A percentile compares a stretch with the other conserved stretches of the same genome.
Conservation (phyloP, 2,888 invertebrate genomes). For the Orgyia antiqua region DNA sequence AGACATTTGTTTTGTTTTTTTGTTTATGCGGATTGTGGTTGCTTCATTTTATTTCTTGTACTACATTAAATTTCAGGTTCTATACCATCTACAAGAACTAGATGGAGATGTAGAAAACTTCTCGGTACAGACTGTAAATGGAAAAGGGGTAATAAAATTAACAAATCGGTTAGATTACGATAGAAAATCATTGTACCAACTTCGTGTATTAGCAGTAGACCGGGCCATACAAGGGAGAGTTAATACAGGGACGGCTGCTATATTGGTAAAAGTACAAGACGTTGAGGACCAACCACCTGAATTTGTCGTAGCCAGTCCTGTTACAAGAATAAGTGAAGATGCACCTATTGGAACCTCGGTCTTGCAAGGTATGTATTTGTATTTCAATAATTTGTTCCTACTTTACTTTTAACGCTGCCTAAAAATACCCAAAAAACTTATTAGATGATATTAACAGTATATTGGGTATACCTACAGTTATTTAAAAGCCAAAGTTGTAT, state of each 20-base stretch:
- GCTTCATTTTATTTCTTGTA: too few relatives aligned
- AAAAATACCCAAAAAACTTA: too few relatives aligned
- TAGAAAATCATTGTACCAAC: conserved; percentile 89
- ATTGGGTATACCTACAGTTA: too few relatives aligned
- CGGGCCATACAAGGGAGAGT: conserved; percentile 88
- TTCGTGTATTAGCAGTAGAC: conserved; percentile 89
- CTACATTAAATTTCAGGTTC: conserved; percentile 81
- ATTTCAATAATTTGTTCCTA: background rate
- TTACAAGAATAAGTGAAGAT: conserved; percentile 93
- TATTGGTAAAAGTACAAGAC: conserved; percentile 89
- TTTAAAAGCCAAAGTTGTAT: too few relatives aligned
- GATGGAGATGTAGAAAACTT: conserved; percentile 88
- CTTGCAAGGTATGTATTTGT: conserved; percentile 81
- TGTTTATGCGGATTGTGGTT: too few relatives aligned
- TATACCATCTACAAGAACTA: conserved; percentile 90
- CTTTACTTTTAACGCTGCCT: background rate
- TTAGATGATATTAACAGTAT: too few relatives aligned
- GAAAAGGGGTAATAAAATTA: conserved; percentile 89
- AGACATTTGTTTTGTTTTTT: too few relatives aligned
- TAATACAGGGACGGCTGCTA: conserved; percentile 94
- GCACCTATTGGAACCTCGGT: conserved; percentile 89
- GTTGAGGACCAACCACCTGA: conserved; percentile 95
- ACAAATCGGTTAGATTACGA: conserved; percentile 90
- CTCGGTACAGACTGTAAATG: conserved; percentile 88
- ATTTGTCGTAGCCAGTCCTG: conserved; percentile 90